Conservation (phyloP, 2,113 vertebrate species). For the Gnathonemus longibarbis region DNA sequence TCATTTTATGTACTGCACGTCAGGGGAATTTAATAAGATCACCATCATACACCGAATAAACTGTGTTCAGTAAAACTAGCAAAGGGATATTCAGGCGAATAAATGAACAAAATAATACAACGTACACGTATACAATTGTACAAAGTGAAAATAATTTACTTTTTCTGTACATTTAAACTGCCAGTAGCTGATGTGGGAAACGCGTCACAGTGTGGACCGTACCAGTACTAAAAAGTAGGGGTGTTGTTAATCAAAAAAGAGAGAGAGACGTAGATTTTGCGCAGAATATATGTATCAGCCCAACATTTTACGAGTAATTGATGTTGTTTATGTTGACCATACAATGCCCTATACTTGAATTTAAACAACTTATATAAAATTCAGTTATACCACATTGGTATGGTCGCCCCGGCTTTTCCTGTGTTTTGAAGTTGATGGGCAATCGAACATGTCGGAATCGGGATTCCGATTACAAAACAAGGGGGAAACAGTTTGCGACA, state of each 20-base stretch:
- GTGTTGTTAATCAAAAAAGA: neutral
- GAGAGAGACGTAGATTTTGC: neutral
- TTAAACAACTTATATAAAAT: neutral
- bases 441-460: conserved; percentile 58
- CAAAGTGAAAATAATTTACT: neutral
- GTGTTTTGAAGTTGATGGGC: conserved; percentile 16
- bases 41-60: neutral
- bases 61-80: neutral
- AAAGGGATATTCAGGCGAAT: neutral
- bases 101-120: neutral
- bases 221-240: neutral
- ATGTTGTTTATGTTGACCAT: neutral
- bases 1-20: neutral
- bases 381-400: neutral
- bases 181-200: too few species aligned
- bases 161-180: neutral
- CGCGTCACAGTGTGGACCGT: neutral
- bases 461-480: conserved; percentile 45
- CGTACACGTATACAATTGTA: neutral
- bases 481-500: conserved; percentile 21
- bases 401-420: neutral
- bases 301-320: neutral
- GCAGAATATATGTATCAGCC: neutral
- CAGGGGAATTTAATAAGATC: neutral
- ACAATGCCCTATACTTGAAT: neutral